Evolutionary conservation across 2,888 invertebrate genomes (phyloP), one percentile per base, ranked within the genome.

Genomic region (Deroplatys truncata): DNA sequence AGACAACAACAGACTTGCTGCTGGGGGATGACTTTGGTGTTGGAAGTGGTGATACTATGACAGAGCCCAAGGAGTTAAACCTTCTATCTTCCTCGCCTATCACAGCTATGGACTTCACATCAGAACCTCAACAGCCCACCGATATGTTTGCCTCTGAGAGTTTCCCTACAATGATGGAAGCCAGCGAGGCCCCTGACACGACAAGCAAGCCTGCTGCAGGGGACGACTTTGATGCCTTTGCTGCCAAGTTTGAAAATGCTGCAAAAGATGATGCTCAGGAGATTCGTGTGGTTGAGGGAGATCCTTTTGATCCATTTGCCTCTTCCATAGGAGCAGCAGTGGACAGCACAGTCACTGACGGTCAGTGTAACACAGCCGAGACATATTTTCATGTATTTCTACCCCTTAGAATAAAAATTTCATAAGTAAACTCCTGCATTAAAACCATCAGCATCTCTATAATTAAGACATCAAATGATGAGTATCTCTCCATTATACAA

Each of bases 141-240:
- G 86, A 88, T 28, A 20, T 72, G 20, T 72, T 72, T 72, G 56
- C 56, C 10, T 35, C 90, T 9, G 86, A 89, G 28, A 89, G 28
- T 20, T 28, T 86, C 28, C 15, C 87, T 13, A 83, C 87, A n/a
- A 87, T 87, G 82, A 82, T 87, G 82, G 86, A 85, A 83, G 86
- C 86, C n/a, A 56, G 83, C 3, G 86, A 88, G 31, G 90, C 82
- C 8, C 82, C 85, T 28, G 28, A 82, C 16, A 35, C 72, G n/a
- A 35, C 56, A 28, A 16, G 9, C 10, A 20, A n/a, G 28, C 35
- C 84, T 20, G 82, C 82, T 29, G 72, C 1, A 28, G 90, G 94
- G 0, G 96, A 96, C 91, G 96, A 95, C 43, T 98, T 98, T 91
- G 98, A 98, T 93, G 98, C 97, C 0, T 98, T 98, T 92, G 96